Evolutionary conservation across 2,888 invertebrate genomes (phyloP).

Genomic region (Calliopum simillimum): DNA sequence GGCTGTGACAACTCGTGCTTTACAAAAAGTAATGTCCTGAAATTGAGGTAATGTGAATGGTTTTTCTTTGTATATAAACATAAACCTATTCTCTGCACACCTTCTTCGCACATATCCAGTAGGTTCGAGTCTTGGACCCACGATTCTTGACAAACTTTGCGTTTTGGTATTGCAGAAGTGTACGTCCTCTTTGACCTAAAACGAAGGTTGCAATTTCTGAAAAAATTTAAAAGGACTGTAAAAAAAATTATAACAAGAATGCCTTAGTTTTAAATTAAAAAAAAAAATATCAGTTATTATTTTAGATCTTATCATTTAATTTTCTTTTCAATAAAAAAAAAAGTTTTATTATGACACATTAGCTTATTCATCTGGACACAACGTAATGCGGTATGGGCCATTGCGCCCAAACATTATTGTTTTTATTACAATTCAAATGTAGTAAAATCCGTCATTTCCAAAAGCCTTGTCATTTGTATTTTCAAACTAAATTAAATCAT

Average conservation of each 20-base stretch:
- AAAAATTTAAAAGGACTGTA: conserved; percentile 42
- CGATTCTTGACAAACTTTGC: conserved; percentile 66
- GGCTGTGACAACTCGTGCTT: conserved; percentile 63
- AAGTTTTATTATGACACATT: neutral
- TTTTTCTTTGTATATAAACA: neutral
- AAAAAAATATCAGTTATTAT: neutral
- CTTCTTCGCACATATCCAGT: conserved; percentile 67
- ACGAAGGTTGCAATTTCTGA: conserved; percentile 63
- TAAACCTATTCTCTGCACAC: conserved; percentile 47
- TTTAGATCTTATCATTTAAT: neutral
- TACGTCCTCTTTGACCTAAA: conserved; percentile 65
- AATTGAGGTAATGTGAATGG: conserved; percentile 9
- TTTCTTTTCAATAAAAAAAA: neutral
- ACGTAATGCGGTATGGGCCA: too few relatives aligned
- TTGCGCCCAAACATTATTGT: neutral
- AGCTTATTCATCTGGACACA: too few relatives aligned
- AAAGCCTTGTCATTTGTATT: neutral
- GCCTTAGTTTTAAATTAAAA: too few relatives aligned
- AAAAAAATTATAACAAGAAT: too few relatives aligned
- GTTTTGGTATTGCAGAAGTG: conserved; percentile 57
- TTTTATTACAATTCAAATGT: neutral
- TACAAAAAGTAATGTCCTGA: conserved; percentile 63
- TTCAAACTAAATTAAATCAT: neutral
- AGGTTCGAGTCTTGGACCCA: conserved; percentile 61
- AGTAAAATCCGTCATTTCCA: conserved; percentile 6